These are phyloP conservation scores for Lymantria dispar DNA, from an alignment of 2,888 invertebrate species.

Conservation along the genomic window DNA sequence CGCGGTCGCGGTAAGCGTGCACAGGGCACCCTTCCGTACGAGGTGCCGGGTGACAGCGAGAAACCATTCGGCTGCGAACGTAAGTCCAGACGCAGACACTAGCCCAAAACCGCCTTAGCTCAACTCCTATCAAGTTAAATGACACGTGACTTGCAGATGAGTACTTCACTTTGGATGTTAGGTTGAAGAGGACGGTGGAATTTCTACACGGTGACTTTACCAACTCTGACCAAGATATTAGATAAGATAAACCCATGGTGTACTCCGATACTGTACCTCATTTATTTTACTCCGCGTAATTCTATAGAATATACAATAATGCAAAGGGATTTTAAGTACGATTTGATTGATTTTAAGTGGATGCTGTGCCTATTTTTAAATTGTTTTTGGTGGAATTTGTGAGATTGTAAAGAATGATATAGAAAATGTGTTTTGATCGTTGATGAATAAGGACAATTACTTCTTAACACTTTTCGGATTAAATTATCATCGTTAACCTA, in stretches of 20 bases:
- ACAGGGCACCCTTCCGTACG: constrained; percentile 78
- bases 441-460: too few relatives aligned
- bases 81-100: constrained; percentile 84
- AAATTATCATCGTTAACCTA: too few relatives aligned
- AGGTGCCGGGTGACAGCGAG: constrained; percentile 89
- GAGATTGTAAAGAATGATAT: too few relatives aligned
- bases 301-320: neutral
- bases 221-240: too few relatives aligned
- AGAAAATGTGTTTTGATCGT: too few relatives aligned
- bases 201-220: too few relatives aligned
- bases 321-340: neutral
- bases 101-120: constrained; percentile 42
- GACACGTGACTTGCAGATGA: neutral
- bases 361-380: neutral
- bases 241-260: too few relatives aligned
- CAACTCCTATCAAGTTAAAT: constrained; percentile 30
- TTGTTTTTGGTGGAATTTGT: neutral
- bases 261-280: too few relatives aligned
- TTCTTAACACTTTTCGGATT: too few relatives aligned
- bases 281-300: too few relatives aligned
- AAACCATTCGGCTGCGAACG: constrained; percentile 96
- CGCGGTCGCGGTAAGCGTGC: constrained; percentile 78
- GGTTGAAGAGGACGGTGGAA: too few relatives aligned
- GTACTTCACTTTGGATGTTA: neutral
- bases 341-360: neutral